Conservation (phyloP, 53 echinoderm and acorn worm species). For the Astropecten irregularis region DNA sequence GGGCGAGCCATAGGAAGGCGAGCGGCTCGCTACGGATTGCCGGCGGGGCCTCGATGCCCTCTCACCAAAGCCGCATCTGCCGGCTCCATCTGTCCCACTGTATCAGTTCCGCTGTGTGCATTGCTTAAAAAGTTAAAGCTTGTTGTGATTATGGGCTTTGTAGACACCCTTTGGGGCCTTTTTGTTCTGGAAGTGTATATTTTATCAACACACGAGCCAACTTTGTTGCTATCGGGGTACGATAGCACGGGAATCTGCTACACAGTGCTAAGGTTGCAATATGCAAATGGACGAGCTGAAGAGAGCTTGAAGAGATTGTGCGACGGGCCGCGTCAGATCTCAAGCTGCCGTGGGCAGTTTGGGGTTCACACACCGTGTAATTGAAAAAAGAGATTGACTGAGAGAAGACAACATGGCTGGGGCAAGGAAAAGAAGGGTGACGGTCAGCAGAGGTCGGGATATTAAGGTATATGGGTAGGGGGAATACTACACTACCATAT, state of each 20-base stretch:
- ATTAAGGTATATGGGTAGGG: too few relatives aligned
- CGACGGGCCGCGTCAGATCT: too few relatives aligned
- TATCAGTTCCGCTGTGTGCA: conserved; percentile 42
- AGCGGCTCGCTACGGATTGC: conserved; percentile 37
- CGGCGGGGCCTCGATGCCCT: conserved; percentile 21
- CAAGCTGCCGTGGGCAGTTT: conserved; percentile 31
- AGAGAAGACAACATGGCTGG: not conserved
- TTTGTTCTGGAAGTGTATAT: not conserved
- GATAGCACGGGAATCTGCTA: not conserved
- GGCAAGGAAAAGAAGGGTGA: not conserved
- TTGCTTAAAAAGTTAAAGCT: conserved; percentile 11
- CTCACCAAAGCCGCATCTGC: conserved; percentile 42
- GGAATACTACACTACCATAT: too few relatives aligned
- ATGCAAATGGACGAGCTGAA: conserved; percentile 3
- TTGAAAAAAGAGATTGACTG: conserved; percentile 36
- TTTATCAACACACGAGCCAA: not conserved
- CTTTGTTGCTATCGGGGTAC: conserved; percentile 26
- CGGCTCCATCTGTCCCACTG: conserved; percentile 52
- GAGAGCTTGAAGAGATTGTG: not conserved
- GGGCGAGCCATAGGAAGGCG: conserved; percentile 29
- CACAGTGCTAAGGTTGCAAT: not conserved
- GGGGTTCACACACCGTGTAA: conserved; percentile 43
- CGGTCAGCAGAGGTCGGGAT: not conserved
- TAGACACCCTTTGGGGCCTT: conserved; percentile 12
- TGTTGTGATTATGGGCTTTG: conserved; percentile 32